These are phyloP conservation scores for Channa argus DNA, from an alignment of 2,113 vertebrate genomes.

Conservation along the genomic window DNA sequence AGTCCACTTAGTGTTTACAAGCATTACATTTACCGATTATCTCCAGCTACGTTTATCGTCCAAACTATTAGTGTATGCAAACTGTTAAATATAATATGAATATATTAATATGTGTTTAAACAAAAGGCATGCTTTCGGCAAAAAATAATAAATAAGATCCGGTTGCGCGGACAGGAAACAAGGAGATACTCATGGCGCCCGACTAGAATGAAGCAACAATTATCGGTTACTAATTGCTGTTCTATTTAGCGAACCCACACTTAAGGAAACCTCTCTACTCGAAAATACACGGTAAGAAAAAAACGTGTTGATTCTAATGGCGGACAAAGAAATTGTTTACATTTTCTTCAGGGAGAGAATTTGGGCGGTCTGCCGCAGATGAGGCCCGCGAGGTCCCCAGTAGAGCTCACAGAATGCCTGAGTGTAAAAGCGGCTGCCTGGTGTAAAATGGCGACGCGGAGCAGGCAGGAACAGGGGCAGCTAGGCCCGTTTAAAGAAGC, in stretches of 20 bases:
- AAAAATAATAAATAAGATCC: constrained; percentile 83
- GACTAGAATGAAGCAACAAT: constrained; percentile 84
- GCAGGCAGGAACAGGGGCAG: constrained; percentile 86
- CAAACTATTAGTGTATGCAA: background rate
- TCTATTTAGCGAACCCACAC: constrained; percentile 48
- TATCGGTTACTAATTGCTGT: constrained; percentile 65
- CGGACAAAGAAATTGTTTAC: constrained; percentile 31
- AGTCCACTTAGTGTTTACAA: constrained; percentile 62
- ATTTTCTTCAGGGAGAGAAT: constrained; percentile 82
- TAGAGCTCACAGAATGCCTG: constrained; percentile 85
- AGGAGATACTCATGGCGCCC: constrained; percentile 85
- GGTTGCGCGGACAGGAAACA: constrained; percentile 80
- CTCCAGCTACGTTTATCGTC: fast-evolving
- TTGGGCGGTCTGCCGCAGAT: constrained; percentile 77
- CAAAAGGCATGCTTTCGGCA: background rate
- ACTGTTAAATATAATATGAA: fast-evolving
- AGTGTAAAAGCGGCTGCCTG: constrained; percentile 76
- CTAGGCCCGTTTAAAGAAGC: constrained; percentile 68
- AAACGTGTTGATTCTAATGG: constrained; percentile 20
- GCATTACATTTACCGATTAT: background rate
- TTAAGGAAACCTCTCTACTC: constrained; percentile 32
- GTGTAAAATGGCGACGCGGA: constrained; percentile 81
- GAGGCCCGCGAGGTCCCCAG: constrained; percentile 87
- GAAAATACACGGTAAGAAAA: constrained; percentile 79
- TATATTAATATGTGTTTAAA: background rate